Percentiles rank a stretch among this genome's conserved stretches.
Evolutionary conservation across 2,888 invertebrate species (phyloP).

Genomic region (Ormyrus pomaceus): DNA sequence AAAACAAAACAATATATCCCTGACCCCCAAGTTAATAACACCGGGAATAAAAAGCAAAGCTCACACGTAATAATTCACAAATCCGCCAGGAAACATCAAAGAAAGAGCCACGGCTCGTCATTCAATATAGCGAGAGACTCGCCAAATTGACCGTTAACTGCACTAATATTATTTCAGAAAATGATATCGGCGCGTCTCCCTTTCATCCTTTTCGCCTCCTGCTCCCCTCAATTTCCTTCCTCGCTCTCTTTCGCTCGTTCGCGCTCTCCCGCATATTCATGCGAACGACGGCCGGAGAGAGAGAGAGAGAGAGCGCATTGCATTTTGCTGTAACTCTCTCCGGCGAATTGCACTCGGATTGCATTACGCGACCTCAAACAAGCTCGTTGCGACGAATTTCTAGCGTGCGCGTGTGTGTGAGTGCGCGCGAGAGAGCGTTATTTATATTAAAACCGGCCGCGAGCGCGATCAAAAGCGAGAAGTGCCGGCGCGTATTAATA

Average conservation of each 20-base stretch:
- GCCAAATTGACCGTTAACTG: too few species aligned
- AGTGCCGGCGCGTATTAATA: constrained; percentile 40
- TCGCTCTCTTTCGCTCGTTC: neutral
- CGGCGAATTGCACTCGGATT: constrained; percentile 60
- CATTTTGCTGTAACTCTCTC: constrained; percentile 19
- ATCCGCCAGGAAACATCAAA: too few species aligned
- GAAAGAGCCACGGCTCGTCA: too few species aligned
- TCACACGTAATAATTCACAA: too few species aligned
- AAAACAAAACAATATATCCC: too few species aligned
- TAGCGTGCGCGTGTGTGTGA: neutral
- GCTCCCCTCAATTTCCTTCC: constrained; percentile 10
- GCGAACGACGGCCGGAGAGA: neutral
- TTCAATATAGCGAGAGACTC: too few species aligned
- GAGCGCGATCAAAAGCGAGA: constrained; percentile 42
- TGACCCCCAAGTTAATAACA: too few species aligned
- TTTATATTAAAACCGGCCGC: constrained; percentile 39
- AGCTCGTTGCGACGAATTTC: constrained; percentile 58
- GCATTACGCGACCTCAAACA: constrained; percentile 67
- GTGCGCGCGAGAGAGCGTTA: neutral
- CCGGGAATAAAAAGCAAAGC: too few species aligned
- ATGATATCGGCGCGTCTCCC: constrained; percentile 19
- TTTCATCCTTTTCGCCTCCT: constrained; percentile 26
- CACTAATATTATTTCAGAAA: neutral
- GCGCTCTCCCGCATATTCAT: neutral
- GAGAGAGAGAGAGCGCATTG: constrained; percentile 8